Base-by-base conservation (phyloP, 2,797 vertebrate genomes). In the Pitangus sulphuratus region DNA sequence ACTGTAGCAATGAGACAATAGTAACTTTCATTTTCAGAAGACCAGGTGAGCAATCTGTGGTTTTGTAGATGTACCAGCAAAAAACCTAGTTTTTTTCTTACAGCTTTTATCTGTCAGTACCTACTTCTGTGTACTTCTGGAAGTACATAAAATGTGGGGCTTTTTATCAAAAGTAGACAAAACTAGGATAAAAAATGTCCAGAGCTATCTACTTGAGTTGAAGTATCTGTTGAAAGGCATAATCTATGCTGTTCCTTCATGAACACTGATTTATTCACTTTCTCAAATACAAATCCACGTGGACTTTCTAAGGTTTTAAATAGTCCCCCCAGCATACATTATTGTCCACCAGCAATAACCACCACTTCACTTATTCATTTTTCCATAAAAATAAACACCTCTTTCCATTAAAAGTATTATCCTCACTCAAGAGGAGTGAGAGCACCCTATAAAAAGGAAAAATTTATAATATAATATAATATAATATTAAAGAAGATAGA, bases 91-190 rank as follows among this genome's bases (percentile, higher is more conserved):
- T 82, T 78, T 78, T 74, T 89, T n/a, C 69, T 76, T 62, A 37
- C 0, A 60, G 22, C 13, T 28, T 77, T 82, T 83, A 64, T 26
- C 83, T 86, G 3, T 35, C 81, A 80, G 18, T 53, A 68, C 0
- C 0, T 33, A 76, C 9, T 74, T 66, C 10, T 62, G 6, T 9
- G 20, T 81, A 48, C 45, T 80, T 66, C 28, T 68, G 17, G 10
- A 71, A 76, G 25, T 30, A 66, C 4, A 39, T 16, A 42, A 90
- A 84, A 4, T 28, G 6, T 60, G 26, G 0, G 0, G 3, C 42
- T 57, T 57, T 54, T 83, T 44, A 80, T 65, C 82, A 92, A 80
- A 91, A 75, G 30, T 8, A 84, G 87, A 88, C 53, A 92, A 78
- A 90, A 70, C n/a, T 50, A 68, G 4, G 30, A 72, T 56, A 42